phyloP scores from a whole-genome alignment of 2,888 invertebrate species.

The Drosophila austrosaltans region DNA sequence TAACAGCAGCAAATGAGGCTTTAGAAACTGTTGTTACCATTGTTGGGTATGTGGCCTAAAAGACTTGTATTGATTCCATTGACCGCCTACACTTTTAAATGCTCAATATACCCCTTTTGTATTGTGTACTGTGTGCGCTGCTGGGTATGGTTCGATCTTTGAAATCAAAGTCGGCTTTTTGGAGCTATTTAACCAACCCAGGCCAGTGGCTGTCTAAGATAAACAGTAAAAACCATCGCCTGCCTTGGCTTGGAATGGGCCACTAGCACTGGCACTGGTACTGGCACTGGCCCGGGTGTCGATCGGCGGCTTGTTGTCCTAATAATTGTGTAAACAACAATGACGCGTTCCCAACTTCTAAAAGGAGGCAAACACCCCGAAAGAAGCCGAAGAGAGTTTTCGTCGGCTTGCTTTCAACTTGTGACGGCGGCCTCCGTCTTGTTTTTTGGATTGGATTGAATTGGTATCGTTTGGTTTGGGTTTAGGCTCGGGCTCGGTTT shows the following conservation, averaged over 20 bases:
- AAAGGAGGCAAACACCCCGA: constrained; percentile 59
- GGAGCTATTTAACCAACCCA: constrained; percentile 47
- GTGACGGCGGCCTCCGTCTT: constrained; percentile 17
- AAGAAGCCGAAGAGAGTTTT: constrained; percentile 31
- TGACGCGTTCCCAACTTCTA: constrained; percentile 66
- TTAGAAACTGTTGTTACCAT: too few relatives aligned
- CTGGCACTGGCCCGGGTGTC: constrained; percentile 41
- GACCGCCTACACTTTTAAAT: neutral
- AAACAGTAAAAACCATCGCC: constrained; percentile 30
- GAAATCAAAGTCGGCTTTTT: constrained; percentile 48
- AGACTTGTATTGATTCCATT: neutral
- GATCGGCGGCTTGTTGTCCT: constrained; percentile 80
- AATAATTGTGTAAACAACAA: constrained; percentile 82
- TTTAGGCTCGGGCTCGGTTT: neutral
- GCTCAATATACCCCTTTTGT: constrained; percentile 3
- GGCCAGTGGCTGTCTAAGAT: constrained; percentile 48
- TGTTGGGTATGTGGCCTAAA: neutral
- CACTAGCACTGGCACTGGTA: neutral
- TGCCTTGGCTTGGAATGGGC: neutral
- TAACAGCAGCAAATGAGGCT: too few relatives aligned
- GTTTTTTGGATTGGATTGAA: constrained; percentile 9
- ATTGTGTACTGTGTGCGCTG: constrained; percentile 12
- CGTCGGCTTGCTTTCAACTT: constrained; percentile 73
- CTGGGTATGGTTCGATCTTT: constrained; percentile 21
- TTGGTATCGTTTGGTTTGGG: neutral